Base-by-base conservation (phyloP, 2,797 vertebrate species). In the Lepilemur septentrionalis region DNA sequence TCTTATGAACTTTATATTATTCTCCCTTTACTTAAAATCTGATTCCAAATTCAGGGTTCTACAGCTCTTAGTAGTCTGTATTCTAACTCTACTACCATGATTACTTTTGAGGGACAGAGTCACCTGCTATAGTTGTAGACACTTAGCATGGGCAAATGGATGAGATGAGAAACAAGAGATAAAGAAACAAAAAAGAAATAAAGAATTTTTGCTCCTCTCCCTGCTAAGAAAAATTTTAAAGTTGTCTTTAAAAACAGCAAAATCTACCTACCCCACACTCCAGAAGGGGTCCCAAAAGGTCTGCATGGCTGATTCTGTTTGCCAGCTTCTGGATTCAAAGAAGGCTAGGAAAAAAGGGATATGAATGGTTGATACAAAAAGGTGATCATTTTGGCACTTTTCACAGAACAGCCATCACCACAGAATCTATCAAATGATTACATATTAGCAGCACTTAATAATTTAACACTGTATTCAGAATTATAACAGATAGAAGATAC, bases 311-410 rank as follows among this genome's bases (percentile, higher is more conserved):
- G 99, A 97, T 98, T 99, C 96, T 99, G 99, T 99, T 99, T 99
- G 99, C 99, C 99, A 98, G 99, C 99, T 99, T 99, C 99, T 98
- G 99, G 99, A 99, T 99, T 99, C 98, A 99, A 99, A 98, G 99
- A 99, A 97, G 99, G 99, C 99, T 99, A 96, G 81, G 98, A 97
- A 97, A 90, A 97, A 97, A 97, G 50, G 61, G 50, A 82, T 89
- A 96, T 92, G 79, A 97, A 89, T 93, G 38, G 38, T 83, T 96
- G 89, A 92, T n/a, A 85, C 6, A 38, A 59, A 96, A 93, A 95
- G 67, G 52, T 95, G 65, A 65, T 86, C 43, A 87, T 57, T 92
- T 93, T 90, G 84, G 84, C 30, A 95, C 38, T 81, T 96, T 96
- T 70, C 55, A 22, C 63, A 94, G 94, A 93, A 81, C 69, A 96